phyloP scores from a whole-genome alignment of 2,797 vertebrate species.

The Carduelis carduelis region DNA sequence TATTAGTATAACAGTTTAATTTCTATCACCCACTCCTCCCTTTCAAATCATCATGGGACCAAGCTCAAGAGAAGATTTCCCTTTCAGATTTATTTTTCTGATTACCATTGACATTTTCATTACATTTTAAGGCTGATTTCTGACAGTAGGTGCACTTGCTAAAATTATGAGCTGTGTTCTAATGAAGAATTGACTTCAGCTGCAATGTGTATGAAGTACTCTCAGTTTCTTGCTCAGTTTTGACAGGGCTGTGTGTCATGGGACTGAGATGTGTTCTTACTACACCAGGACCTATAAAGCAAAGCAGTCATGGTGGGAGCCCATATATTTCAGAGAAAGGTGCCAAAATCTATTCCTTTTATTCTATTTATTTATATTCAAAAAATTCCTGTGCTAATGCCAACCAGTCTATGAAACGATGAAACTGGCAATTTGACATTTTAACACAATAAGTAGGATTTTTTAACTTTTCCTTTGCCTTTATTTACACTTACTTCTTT shows the following conservation, averaged over 20 bases:
- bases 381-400: not conserved
- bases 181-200: not conserved
- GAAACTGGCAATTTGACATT: not conserved
- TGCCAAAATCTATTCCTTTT: slow-evolving; percentile 23
- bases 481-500: not conserved
- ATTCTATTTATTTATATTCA: not conserved
- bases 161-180: not conserved
- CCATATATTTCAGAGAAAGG: not conserved
- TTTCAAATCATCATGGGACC: not conserved
- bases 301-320: not conserved
- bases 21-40: not conserved
- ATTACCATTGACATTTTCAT: not conserved
- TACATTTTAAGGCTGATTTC: not conserved
- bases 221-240: not conserved
- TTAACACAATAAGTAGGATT: not conserved
- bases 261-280: not conserved
- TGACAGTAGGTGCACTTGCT: not conserved
- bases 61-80: not conserved
- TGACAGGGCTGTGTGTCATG: not conserved
- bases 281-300: not conserved
- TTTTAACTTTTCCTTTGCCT: not conserved
- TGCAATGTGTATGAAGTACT: not conserved
- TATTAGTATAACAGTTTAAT: not conserved
- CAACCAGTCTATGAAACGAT: not conserved
- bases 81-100: not conserved